phyloP scores from a whole-genome alignment of 1,140 invertebrate species.

The Schmidtea mediterranea region DNA sequence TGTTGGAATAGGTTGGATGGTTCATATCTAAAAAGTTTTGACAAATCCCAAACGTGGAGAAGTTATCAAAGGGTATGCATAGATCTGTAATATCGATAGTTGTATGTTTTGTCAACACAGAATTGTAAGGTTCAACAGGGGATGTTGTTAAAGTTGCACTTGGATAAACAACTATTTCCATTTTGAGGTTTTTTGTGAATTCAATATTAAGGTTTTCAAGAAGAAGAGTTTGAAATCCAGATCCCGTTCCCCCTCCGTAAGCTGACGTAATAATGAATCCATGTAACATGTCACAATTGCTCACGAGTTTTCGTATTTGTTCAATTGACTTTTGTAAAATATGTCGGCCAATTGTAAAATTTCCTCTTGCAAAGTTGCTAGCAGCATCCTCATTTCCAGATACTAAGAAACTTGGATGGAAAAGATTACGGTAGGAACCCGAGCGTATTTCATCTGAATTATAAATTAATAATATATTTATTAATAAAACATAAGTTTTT shows the following conservation, averaged over 20 bases:
- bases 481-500: no score
- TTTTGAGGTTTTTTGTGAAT: conserved; percentile 13
- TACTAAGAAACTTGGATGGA: conserved; percentile 18
- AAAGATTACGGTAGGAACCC: conserved; percentile 15
- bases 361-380: conserved; percentile 33
- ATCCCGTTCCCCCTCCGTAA: conserved; percentile 26
- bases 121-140: conserved; percentile 29
- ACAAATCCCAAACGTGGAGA: conserved; percentile 55
- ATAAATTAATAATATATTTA: no score
- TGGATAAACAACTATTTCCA: conserved; percentile 18
- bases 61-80: conserved; percentile 48
- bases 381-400: conserved; percentile 43
- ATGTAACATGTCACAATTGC: conserved; percentile 39
- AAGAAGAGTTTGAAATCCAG: conserved; percentile 14
- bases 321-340: conserved; percentile 14
- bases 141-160: conserved; percentile 25
- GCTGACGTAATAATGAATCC: conserved; percentile 29
- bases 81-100: conserved; percentile 23
- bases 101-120: conserved; percentile 22
- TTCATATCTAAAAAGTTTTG: conserved; percentile 39
- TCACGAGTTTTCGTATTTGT: not conserved
- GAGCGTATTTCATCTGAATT: conserved; percentile 16
- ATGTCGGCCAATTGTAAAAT: conserved; percentile 35
- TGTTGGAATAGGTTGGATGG: conserved; percentile 48
- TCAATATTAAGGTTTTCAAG: conserved; percentile 13